Conservation (phyloP, 2,888 invertebrate species). For the Tenthredo distinguenda region DNA sequence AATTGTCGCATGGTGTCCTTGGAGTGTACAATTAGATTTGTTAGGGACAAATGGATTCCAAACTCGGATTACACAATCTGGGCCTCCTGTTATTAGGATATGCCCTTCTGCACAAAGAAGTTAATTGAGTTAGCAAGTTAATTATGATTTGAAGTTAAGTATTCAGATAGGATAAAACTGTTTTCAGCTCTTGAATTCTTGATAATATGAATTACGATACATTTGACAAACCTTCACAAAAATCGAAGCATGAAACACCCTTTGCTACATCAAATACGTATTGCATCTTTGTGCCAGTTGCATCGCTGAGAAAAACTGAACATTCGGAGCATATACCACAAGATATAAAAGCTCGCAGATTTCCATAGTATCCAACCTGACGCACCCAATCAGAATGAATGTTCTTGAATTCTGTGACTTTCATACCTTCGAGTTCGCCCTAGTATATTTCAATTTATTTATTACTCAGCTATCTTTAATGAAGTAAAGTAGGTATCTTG, state of each 20-base stretch:
- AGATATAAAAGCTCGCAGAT: constrained; percentile 85
- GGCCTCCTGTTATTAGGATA: constrained; percentile 82
- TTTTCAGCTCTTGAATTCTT: background rate
- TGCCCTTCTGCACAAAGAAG: constrained; percentile 78
- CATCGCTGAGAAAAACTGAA: constrained; percentile 83
- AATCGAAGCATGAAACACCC: constrained; percentile 71
- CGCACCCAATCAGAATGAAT: constrained; percentile 86
- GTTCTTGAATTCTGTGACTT: constrained; percentile 80
- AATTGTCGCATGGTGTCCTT: constrained; percentile 87
- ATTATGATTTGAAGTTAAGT: background rate
- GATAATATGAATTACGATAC: background rate
- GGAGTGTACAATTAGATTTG: constrained; percentile 83
- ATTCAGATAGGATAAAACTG: background rate
- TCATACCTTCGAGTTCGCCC: constrained; percentile 79
- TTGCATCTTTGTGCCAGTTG: constrained; percentile 80
- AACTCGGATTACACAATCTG: constrained; percentile 86
- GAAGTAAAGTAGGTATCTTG: background rate
- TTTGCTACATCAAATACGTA: constrained; percentile 82
- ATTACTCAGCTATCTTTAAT: background rate
- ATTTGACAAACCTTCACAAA: constrained; percentile 67
- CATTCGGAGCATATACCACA: constrained; percentile 82
- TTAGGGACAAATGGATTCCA: constrained; percentile 91
- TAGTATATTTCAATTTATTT: constrained; percentile 60
- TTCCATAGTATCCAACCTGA: constrained; percentile 85
- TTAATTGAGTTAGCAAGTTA: background rate